phyloP scores from a whole-genome alignment of 2,888 invertebrate species.

The Bombylius major region DNA sequence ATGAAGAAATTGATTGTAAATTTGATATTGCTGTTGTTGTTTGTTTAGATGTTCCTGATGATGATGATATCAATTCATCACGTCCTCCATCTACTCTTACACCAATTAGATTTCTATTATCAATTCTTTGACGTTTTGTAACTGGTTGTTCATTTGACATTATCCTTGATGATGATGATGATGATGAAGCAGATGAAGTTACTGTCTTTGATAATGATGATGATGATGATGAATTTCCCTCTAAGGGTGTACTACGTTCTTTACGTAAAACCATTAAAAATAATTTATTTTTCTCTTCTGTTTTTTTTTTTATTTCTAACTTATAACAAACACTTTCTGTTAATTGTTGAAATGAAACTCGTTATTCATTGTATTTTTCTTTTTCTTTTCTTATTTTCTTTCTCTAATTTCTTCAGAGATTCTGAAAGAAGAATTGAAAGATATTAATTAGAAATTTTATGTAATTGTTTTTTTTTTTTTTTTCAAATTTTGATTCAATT shows the following conservation, averaged over 20 bases:
- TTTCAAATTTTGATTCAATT: too few relatives aligned
- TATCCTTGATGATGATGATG: conserved; percentile 5
- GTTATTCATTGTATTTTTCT: too few relatives aligned
- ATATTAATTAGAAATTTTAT: too few relatives aligned
- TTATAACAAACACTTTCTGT: neutral
- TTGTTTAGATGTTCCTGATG: conserved; percentile 5
- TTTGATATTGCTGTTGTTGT: conserved; percentile 3
- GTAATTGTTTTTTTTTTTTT: too few relatives aligned
- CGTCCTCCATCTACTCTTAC: neutral
- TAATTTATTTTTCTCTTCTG: neutral
- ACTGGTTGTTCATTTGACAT: conserved; percentile 74
- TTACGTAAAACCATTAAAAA: conserved; percentile 21
- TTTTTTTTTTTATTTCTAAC: too few relatives aligned
- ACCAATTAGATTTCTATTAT: conserved; percentile 22
- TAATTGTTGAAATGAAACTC: too few relatives aligned
- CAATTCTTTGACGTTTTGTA: conserved; percentile 69
- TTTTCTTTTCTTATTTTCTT: too few relatives aligned
- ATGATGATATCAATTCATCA: neutral
- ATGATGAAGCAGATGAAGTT: neutral
- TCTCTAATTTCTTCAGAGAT: too few relatives aligned
- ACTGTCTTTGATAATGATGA: neutral
- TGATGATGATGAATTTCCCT: conserved; percentile 10
- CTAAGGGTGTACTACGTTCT: conserved; percentile 18
- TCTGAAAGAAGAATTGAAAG: too few relatives aligned
- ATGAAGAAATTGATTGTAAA: conserved; percentile 14